Evolutionary conservation across 2,797 vertebrate species (phyloP).

Genomic region (Sebastes vulpes): DNA sequence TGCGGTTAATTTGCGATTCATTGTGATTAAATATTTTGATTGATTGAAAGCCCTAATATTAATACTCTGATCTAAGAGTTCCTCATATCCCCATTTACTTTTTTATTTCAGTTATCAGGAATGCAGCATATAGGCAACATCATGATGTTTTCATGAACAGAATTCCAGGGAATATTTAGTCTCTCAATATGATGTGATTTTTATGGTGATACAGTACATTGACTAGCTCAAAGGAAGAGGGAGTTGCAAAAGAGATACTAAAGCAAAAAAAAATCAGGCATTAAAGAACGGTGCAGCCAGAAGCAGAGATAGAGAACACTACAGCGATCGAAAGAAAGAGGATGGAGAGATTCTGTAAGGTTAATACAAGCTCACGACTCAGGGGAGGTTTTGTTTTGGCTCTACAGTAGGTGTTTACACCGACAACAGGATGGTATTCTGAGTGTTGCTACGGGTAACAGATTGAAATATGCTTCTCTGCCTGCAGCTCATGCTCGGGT

Average conservation of each 20-base stretch:
- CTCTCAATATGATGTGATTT: background rate
- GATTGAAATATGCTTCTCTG: conserved; percentile 50
- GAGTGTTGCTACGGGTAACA: conserved; percentile 51
- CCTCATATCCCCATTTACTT: background rate
- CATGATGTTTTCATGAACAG: background rate
- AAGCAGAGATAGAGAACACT: background rate
- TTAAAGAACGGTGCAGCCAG: background rate
- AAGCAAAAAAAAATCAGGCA: background rate
- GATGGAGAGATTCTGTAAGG: conserved; percentile 21
- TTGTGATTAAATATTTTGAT: too few relatives aligned
- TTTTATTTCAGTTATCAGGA: background rate
- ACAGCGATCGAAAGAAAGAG: background rate
- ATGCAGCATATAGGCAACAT: background rate
- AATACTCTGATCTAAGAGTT: background rate
- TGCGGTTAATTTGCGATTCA: too few relatives aligned
- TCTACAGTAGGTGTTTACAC: conserved; percentile 4
- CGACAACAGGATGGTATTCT: background rate
- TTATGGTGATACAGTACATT: background rate
- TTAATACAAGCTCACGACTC: conserved; percentile 39
- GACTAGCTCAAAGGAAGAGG: background rate
- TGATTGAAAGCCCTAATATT: rapidly evolving
- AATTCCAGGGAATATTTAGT: background rate
- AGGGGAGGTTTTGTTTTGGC: conserved; percentile 42
- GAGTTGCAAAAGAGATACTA: background rate
- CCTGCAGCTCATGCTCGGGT: conserved; percentile 50